Evolutionary conservation across 2,113 vertebrate species (phyloP).

Genomic region (Nyctibius bracteatus): DNA sequence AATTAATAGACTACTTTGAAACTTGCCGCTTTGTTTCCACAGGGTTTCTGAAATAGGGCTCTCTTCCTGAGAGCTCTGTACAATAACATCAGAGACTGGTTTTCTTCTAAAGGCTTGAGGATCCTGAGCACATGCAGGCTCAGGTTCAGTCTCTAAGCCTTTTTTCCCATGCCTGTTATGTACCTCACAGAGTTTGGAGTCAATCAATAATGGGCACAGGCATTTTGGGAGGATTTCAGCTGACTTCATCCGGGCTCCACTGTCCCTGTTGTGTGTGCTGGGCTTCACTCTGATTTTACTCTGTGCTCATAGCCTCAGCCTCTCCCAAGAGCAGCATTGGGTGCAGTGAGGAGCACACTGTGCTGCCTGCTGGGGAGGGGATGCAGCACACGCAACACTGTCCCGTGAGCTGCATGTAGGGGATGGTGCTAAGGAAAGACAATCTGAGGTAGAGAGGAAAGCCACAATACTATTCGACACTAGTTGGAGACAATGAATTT

Average conservation of each 20-base stretch:
- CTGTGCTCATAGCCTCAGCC: neutral
- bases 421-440: neutral
- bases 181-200: neutral
- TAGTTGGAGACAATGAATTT: neutral
- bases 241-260: neutral
- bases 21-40: neutral
- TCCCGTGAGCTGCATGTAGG: rapidly evolving
- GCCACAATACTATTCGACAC: neutral
- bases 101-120: neutral
- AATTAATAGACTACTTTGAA: neutral
- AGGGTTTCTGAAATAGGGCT: neutral
- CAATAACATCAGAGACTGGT: neutral
- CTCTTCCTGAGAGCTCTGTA: neutral
- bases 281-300: neutral
- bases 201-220: neutral
- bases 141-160: neutral
- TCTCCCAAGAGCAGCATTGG: neutral
- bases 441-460: neutral
- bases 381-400: neutral
- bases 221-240: neutral
- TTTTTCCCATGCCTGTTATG: neutral
- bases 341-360: rapidly evolving
- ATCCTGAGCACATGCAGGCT: neutral
- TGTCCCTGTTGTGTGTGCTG: neutral
- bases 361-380: neutral